phyloP scores from a whole-genome alignment of 2,888 invertebrate genomes.

The Carpatolechia fugitivella region DNA sequence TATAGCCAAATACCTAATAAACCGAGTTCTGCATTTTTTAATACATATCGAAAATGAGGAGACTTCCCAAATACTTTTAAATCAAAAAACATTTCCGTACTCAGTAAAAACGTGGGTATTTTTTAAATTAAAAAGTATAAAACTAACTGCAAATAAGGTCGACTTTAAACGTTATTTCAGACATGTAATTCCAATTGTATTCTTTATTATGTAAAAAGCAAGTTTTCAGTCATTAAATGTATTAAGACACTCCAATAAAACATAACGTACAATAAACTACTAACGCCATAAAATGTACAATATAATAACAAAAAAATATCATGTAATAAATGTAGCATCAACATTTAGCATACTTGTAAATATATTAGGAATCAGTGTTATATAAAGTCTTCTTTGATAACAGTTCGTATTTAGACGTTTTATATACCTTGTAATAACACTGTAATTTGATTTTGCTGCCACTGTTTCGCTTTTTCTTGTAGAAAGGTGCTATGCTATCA shows the following conservation, averaged over 20 bases:
- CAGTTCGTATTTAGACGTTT: conserved; percentile 62
- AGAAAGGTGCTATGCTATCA: conserved; percentile 58
- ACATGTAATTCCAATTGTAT: background rate
- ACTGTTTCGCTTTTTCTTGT: conserved; percentile 33
- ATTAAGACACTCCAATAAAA: background rate
- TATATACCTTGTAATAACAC: conserved; percentile 52
- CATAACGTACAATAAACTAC: conserved; percentile 27
- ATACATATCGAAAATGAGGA: too few relatives aligned
- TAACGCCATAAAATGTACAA: conserved; percentile 31
- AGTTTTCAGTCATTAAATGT: background rate
- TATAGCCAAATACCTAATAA: conserved; percentile 13
- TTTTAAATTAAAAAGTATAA: too few relatives aligned
- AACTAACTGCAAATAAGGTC: too few relatives aligned
- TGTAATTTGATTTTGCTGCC: conserved; percentile 32
- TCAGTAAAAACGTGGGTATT: too few relatives aligned
- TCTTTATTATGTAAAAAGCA: background rate
- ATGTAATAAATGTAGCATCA: conserved; percentile 42
- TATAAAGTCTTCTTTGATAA: conserved; percentile 65
- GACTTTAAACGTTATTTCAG: too few relatives aligned
- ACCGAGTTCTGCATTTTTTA: conserved; percentile 20
- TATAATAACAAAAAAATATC: conserved; percentile 27
- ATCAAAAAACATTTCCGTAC: too few relatives aligned
- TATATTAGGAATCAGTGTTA: conserved; percentile 68
- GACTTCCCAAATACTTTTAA: too few relatives aligned
- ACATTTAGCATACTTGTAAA: conserved; percentile 69